A percentile compares a stretch with the other conserved stretches of the same genome.
Evolutionary conservation across 2,797 vertebrate species (phyloP).

Genomic region (Poeciliopsis paucimaculata): DNA sequence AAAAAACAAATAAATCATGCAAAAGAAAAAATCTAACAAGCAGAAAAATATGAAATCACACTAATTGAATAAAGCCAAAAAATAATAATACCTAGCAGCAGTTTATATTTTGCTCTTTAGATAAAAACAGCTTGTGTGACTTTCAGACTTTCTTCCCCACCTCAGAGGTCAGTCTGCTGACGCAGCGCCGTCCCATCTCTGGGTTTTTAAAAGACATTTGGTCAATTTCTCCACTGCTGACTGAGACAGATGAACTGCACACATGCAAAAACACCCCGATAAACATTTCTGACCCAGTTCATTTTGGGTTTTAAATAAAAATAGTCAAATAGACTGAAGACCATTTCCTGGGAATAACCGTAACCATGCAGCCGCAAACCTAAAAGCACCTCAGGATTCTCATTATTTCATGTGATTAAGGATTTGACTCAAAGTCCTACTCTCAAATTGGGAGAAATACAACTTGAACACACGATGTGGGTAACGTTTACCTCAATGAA

Average conservation of each 20-base stretch:
- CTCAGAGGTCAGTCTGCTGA: not conserved
- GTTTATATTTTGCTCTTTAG: not conserved
- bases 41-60: not conserved
- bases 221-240: slow-evolving; percentile 3
- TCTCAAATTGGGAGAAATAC: not conserved
- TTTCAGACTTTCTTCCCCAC: not conserved
- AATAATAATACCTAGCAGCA: not conserved
- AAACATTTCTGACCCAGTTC: not conserved
- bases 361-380: not conserved
- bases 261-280: not conserved
- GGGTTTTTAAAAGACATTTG: not conserved
- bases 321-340: not conserved
- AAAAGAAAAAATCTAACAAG: not conserved
- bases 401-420: not conserved
- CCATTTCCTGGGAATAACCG: not conserved
- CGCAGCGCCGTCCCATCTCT: not conserved
- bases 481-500: not conserved
- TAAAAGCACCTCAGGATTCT: not conserved
- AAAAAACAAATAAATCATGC: not conserved
- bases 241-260: not conserved
- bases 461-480: not conserved
- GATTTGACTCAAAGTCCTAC: not conserved
- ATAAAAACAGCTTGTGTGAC: not conserved
- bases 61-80: not conserved
- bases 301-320: not conserved